Evolutionary conservation across 2,888 invertebrate species (phyloP), one percentile per base, ranked within the genome.

Genomic region (Urechis unicinctus): DNA sequence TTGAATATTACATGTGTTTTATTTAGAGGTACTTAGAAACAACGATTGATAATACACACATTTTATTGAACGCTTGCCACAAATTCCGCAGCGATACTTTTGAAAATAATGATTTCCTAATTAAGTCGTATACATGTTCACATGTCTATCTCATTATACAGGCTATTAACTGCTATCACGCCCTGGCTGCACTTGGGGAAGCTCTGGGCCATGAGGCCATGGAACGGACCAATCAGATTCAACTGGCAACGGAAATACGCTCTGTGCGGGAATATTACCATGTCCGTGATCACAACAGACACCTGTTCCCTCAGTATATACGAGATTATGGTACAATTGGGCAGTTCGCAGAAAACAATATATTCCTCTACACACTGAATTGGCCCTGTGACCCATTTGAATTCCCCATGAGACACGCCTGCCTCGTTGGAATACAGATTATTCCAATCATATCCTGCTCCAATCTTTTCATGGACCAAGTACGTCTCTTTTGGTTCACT

Each of bases 261-360:
- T 68, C 69, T 2, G 69, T 69, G 25, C 48, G 68, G 36, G 67
- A 68, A 43, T 70, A 70, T 51, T 70, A 66, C 64, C 69, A 70
- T 53, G 69, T 68, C 31, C 61, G 66, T 17, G 41, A 53, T 47
- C 64, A 68, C 56, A 69, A 68, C 60, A 58, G 60, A 29, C 17
- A 45, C 21, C 24, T 24, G 42, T 56, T 69, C 61, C 68, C 69
- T 4, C 66, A 65, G n/a, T 52, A 64, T 29, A 57, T 70, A 9
- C 65, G 62, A 51, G 57, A 66, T 1, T 65, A 57, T 49, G 70
- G 70, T 0, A 64, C 63, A 22, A 65, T 66, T 3, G 70, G 68
- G 17, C 61, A 62, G 62, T 64, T 70, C 6, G 66, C 65, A 2
- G 70, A 70, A 53, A 62, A 67, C 41, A 65, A 61, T 47, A 67